Base-by-base conservation (phyloP, 2,113 vertebrate genomes). In the Sander lucioperca region DNA sequence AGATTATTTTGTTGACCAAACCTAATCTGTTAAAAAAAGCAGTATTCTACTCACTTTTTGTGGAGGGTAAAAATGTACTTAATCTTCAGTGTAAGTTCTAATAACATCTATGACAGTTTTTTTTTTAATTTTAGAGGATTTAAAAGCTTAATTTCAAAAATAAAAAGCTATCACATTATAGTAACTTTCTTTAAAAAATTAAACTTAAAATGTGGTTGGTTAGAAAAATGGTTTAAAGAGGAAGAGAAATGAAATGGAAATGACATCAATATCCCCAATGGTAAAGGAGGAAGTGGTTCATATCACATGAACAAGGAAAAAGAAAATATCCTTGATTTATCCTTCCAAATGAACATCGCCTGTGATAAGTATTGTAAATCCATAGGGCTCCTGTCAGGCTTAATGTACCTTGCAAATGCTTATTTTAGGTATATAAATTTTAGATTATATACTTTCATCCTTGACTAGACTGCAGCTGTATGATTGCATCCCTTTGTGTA, bases 371-470 rank as follows among this genome's bases (percentile, higher is more conserved):
- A 72, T 11, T 57, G 18, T 73, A 43, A 77, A 72, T 75, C 57
- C 4, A 64, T 15, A 59, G 48, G 27, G 6, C 16, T 30, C 30
- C 48, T 51, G 65, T 45, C 43, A n/a, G 43, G 33, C 53, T 76
- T 74, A 80, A 77, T 67, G 23, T 71, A 47, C 45, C 69, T 53
- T 58, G 36, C 11, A 71, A 82, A 84, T 54, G 63, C 43, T 74
- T 73, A 69, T 77, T 66, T 67, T 58, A 68, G 51, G 23, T 15
- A 19, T 33, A 63, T 62, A 66, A 18, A 68, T 76, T 64, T 43
- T 48, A 18, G 23, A 70, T 71, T 8, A 68, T 43, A 19, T 33
- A 15, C n/a, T 63, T 74, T 51, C 23, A 66, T 82, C 25, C 76
- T 45, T 50, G 63, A 71, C 39, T 6, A 59, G 78, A 36, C 45